These are phyloP conservation scores for Lamellibrachia luymesi DNA, from an alignment of 1,140 invertebrate species.

Conservation along the genomic window DNA sequence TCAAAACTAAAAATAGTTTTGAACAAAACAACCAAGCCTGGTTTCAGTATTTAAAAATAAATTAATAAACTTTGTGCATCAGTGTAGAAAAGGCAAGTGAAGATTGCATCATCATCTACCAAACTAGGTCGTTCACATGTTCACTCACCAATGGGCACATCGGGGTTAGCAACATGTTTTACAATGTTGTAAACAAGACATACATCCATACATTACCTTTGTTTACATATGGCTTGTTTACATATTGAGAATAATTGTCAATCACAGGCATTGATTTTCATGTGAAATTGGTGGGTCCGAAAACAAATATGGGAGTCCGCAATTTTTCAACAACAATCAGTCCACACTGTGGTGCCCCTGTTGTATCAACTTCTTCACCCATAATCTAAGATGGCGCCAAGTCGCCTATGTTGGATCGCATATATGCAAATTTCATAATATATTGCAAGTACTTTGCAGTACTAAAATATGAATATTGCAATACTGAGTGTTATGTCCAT, in stretches of 20 bases:
- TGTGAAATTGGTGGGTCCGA: too few relatives aligned
- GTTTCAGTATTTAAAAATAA: background rate
- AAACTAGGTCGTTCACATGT: background rate
- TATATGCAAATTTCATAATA: too few relatives aligned
- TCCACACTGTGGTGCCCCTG: too few relatives aligned
- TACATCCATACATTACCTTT: background rate
- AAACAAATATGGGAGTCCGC: too few relatives aligned
- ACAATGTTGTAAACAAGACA: background rate
- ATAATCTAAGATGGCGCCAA: too few relatives aligned
- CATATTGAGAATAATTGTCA: too few relatives aligned
- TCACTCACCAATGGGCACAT: background rate
- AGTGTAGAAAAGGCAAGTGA: background rate
- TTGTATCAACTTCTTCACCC: too few relatives aligned
- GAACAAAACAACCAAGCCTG: background rate
- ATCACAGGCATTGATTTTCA: too few relatives aligned
- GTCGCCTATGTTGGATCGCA: too few relatives aligned
- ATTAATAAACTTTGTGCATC: background rate
- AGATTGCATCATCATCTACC: background rate
- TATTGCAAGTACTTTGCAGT: too few relatives aligned
- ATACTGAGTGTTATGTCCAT: background rate
- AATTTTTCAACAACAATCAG: too few relatives aligned
- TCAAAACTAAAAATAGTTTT: background rate
- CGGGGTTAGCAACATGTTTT: background rate
- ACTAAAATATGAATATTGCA: background rate
- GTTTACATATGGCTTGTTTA: background rate